phyloP scores from a whole-genome alignment of 2,888 invertebrate species.

The Encarsia formosa region DNA sequence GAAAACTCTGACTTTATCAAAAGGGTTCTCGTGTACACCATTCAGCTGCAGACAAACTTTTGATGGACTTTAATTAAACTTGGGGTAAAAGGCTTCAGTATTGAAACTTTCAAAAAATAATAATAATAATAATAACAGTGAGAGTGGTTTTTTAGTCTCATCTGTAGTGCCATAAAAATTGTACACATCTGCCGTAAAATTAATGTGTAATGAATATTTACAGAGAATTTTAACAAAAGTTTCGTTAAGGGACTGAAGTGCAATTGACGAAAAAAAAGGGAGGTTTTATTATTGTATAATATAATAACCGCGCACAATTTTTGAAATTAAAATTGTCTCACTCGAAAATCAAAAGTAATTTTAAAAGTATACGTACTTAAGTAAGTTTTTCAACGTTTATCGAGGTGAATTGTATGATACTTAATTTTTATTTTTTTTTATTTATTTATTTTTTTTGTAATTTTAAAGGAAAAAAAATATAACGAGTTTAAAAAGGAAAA shows the following conservation, averaged over 20 bases:
- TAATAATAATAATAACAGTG: too few relatives aligned
- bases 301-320: not conserved
- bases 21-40: slow-evolving; percentile 8
- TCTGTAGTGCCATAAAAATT: slow-evolving; percentile 18
- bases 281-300: not conserved
- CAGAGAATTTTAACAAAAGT: not conserved
- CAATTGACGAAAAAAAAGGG: slow-evolving; percentile 9
- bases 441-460: too few relatives aligned
- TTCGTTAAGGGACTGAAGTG: slow-evolving; percentile 15
- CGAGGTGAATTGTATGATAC: too few relatives aligned
- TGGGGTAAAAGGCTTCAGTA: slow-evolving; percentile 3
- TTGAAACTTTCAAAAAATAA: slow-evolving; percentile 8
- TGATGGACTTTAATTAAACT: slow-evolving; percentile 13
- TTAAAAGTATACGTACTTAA: too few relatives aligned
- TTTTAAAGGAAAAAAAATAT: too few relatives aligned
- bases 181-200: not conserved
- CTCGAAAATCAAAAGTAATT: too few relatives aligned
- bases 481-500: too few relatives aligned
- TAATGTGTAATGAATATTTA: slow-evolving; percentile 3
- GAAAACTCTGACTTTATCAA: slow-evolving; percentile 8
- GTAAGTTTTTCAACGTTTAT: too few relatives aligned
- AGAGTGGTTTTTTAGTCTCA: slow-evolving; percentile 8
- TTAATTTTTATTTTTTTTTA: too few relatives aligned
- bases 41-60: slow-evolving; percentile 4
- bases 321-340: too few relatives aligned